Base-by-base conservation (phyloP, 2,797 vertebrate species). In the Microcaecilia unicolor region DNA sequence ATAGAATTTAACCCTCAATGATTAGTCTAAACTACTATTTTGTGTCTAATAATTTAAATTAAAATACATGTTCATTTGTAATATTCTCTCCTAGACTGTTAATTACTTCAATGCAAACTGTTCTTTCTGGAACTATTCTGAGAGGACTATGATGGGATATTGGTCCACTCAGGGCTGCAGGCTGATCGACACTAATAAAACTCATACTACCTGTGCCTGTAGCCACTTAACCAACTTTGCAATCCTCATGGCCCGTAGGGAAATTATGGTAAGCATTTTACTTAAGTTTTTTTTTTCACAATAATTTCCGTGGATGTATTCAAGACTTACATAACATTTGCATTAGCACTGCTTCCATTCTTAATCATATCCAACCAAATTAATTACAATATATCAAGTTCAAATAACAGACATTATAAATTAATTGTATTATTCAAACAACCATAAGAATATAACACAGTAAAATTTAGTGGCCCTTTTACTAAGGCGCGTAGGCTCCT, bases 101-200 rank as follows among this genome's bases (percentile, higher is more conserved):
- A 90, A 91, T 86, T 99, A 97, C 76, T 97, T 94, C 84, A 97
- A 99, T 80, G 88, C 96, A 78, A 99, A 98, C 80, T 99, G 96
- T 70, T 99, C 96, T 61, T 99, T 99, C 81, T 99, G 96, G 96
- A 99, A 98, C 81, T 99, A 99, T 80, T 99, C 96, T 1, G 96
- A 99, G 69, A 89, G 96, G 68, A 98, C 91, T 32, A 99, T 99
- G 96, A 99, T 94, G 90, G 96, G 96, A 51, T 91, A 93, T 74
- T 99, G 96, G 94, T 99, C 96, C 67, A 99, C 94, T 41, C 93
- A 98, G 76, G 94, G 96, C 74, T 99, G 96, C 88, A 96, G 90
- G 69, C 88, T 96, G 55, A 75, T 99, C 54, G 88, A 94, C 66
- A 88, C 92, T 51, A 99, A 99, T 70, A 91, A 85, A 81, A 97